Conservation (phyloP, 2,797 vertebrate genomes). For the Myotis vivesi region DNA sequence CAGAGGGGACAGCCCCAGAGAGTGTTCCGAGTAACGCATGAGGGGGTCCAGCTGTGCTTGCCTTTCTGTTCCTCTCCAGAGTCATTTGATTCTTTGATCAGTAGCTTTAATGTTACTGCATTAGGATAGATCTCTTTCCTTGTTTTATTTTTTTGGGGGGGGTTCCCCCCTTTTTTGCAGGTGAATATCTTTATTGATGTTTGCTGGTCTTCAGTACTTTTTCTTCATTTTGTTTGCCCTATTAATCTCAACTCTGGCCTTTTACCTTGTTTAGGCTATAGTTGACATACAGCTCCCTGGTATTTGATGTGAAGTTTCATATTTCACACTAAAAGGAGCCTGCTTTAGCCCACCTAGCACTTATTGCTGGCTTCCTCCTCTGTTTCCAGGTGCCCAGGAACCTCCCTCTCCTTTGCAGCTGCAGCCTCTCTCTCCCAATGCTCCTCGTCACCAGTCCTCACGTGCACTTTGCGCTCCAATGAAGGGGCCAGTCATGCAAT, state of each 20-base stretch:
- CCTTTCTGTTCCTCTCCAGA: not conserved
- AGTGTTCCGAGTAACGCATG: not conserved
- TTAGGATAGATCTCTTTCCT: not conserved
- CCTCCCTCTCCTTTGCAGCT: not conserved
- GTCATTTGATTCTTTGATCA: not conserved
- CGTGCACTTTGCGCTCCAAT: not conserved
- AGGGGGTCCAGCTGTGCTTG: not conserved
- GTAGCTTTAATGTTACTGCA: not conserved
- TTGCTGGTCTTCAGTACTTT: not conserved
- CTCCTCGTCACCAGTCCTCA: not conserved
- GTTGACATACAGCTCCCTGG: not conserved
- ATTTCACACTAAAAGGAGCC: not conserved
- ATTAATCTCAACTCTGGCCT: not conserved
- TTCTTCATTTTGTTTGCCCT: not conserved
- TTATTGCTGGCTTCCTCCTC: not conserved
- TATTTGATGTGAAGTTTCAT: not conserved
- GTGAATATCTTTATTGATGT: not conserved
- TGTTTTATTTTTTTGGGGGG: not conserved
- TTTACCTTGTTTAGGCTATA: not conserved
- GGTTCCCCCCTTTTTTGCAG: not conserved
- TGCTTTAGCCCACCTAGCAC: not conserved
- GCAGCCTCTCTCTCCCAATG: not conserved
- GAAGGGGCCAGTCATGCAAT: slow-evolving; percentile 28
- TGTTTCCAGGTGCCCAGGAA: not conserved
- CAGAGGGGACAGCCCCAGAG: too few species aligned